phyloP scores from a whole-genome alignment of 2,113 vertebrate species.

The Myotis yumanensis region DNA sequence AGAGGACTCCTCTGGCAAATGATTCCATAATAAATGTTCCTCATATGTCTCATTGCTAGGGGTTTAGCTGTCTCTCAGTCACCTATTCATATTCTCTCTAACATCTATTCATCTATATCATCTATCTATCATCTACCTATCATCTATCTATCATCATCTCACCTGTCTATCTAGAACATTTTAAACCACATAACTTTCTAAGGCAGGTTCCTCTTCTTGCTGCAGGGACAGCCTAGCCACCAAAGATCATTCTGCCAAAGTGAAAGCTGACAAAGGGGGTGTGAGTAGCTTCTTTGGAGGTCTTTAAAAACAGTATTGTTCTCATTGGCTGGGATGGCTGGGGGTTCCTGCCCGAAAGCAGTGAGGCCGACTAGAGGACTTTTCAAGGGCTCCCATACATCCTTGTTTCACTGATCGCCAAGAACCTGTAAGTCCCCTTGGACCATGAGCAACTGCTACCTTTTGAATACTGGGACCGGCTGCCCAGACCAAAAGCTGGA shows the following conservation, averaged over 20 bases:
- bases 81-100: neutral
- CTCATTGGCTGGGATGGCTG: neutral
- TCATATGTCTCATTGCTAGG: neutral
- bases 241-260: neutral
- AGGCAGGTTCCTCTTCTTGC: neutral
- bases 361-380: neutral
- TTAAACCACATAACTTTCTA: neutral
- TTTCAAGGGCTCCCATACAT: neutral
- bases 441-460: neutral
- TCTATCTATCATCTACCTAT: neutral
- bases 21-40: neutral
- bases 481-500: neutral
- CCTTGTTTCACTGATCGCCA: neutral
- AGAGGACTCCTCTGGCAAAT: neutral
- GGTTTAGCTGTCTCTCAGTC: neutral
- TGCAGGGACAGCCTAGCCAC: neutral
- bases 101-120: neutral
- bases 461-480: neutral
- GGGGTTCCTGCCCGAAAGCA: neutral
- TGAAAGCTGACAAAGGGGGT: neutral
- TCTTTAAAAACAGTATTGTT: neutral
- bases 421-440: neutral
- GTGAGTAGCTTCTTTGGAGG: neutral
- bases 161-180: neutral
- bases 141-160: neutral